Evolutionary conservation across 2,113 vertebrate genomes (phyloP).

Genomic region (Cricetomys ansorgei): DNA sequence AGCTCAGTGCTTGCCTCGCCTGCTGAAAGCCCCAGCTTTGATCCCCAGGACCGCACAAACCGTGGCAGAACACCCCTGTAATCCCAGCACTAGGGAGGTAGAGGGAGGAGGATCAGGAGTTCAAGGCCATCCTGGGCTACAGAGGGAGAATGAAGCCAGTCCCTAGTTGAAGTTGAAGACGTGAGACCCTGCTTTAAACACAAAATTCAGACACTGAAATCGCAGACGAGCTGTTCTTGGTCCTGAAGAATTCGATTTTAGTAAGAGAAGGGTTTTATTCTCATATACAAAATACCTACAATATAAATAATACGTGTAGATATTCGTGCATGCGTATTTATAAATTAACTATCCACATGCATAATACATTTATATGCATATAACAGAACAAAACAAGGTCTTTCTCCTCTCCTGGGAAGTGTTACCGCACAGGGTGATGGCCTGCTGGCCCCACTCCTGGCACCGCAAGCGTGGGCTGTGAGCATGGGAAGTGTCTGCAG

Average conservation of each 20-base stretch:
- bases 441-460: not conserved
- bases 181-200: not conserved
- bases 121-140: not conserved
- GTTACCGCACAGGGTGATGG: not conserved
- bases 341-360: not conserved
- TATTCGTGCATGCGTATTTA: not conserved
- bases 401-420: not conserved
- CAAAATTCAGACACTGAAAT: not conserved
- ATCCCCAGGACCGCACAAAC: not conserved
- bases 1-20: not conserved
- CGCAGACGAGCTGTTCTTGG: not conserved
- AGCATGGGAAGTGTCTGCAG: not conserved
- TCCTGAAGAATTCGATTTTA: slow-evolving; percentile 48
- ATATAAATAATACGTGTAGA: not conserved
- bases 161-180: too few species aligned
- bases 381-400: not conserved
- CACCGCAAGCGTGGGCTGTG: not conserved
- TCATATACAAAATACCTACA: not conserved
- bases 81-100: not conserved
- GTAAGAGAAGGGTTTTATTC: slow-evolving; percentile 18
- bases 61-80: not conserved
- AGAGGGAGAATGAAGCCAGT: not conserved
- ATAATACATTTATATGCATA: not conserved
- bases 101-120: not conserved
- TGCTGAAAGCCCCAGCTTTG: too few species aligned